Percentiles rank a stretch among this genome's conserved stretches.
Conservation (phyloP, 1,140 invertebrate genomes). For the Tetraneura akinire region DNA sequence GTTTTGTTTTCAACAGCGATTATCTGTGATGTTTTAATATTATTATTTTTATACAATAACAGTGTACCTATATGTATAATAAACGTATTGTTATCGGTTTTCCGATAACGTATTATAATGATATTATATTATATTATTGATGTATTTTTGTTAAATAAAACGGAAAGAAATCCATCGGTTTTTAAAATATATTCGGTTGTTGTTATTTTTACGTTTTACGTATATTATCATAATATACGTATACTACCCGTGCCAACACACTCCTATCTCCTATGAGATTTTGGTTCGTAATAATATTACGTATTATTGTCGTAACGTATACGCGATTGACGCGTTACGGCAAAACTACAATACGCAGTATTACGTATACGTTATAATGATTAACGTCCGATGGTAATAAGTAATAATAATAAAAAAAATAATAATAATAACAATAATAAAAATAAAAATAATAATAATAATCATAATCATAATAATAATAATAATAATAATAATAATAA, state of each 20-base stretch:
- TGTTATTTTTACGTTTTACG: no score
- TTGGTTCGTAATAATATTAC: neutral
- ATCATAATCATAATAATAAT: no score
- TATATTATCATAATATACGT: neutral
- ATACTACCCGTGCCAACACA: neutral
- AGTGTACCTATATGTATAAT: no score
- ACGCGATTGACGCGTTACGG: no score
- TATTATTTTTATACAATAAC: neutral
- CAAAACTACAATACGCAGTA: no score
- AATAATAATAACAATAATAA: no score
- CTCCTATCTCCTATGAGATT: neutral
- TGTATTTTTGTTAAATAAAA: constrained; percentile 26
- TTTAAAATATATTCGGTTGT: constrained; percentile 14
- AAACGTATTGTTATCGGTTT: no score
- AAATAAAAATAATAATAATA: no score
- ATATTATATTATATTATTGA: neutral
- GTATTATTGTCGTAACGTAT: neutral
- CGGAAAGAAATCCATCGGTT: neutral
- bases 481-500: no score
- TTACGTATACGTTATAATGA: no score
- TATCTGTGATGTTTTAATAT: constrained; percentile 42
- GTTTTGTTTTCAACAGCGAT: constrained; percentile 42
- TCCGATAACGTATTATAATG: neutral
- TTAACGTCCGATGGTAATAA: no score
- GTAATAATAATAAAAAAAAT: no score